Evolutionary conservation across 2,113 vertebrate species (phyloP), one percentile per base, ranked within the genome.

Genomic region (Cinclus mexicanus): DNA sequence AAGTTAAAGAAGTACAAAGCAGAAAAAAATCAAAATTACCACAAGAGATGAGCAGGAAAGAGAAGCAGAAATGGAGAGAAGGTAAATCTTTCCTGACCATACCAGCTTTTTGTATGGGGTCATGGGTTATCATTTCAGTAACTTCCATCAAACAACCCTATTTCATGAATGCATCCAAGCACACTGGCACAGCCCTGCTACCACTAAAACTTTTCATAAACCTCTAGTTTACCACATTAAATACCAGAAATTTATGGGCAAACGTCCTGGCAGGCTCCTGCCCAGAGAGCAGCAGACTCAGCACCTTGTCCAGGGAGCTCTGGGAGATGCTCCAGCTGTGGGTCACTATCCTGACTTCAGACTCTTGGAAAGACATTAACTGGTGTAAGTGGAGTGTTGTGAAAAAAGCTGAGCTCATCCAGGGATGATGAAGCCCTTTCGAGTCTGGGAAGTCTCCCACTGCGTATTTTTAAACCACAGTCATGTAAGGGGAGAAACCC

Each of bases 321-420:
- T 31, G 5, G 60, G 29, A 59, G 87, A 78, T 52, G 83, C 46
- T 78, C 41, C 1, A 2, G 41, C 64, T 8, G 1, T 10, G 35
- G 25, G 49, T 94, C 63, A 59, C 57, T 59, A 39, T 55, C 42
- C 42, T 4, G 2, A 39, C 35, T 79, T 47, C 57, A 68, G 49
- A 39, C 25, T 91, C n/a, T 67, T 69, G 75, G 75, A 87, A 85
- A 86, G 59, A 59, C 64, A 70, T 46, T n/a, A 74, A 31, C 42
- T 1, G 0, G 0, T 49, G 0, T 24, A 49, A 67, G 37, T 1
- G 2, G 21, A 61, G 28, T 14, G 23, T 9, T 78, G 39, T 37
- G 83, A 79, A 75, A 82, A 63, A 49, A 20, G 16, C 29, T 92
- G 77, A 91, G 49, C 24, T 85, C 52, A 87, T 46, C 13, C 6